A percentile compares a stretch with the other conserved stretches of the same genome.
phyloP scores from a whole-genome alignment of 2,113 vertebrate species.

The Hippocampus guttulatus region DNA sequence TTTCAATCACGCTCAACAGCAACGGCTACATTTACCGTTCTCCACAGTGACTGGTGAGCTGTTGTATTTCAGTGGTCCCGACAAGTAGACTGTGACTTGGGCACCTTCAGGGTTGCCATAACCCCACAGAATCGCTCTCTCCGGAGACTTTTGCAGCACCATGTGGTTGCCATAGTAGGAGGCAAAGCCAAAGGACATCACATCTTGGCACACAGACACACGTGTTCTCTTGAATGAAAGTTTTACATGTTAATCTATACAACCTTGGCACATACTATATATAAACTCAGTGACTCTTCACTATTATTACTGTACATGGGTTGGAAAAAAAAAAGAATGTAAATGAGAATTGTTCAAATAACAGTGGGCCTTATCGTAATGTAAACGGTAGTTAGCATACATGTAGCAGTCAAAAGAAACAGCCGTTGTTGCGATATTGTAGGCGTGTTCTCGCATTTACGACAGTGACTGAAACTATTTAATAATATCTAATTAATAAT shows the following conservation, averaged over 20 bases:
- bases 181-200: conserved; percentile 69
- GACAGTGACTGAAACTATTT: too few species aligned
- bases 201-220: conserved; percentile 46
- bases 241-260: neutral
- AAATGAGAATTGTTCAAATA: too few species aligned
- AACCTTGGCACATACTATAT: neutral
- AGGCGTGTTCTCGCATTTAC: too few species aligned
- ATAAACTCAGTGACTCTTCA: too few species aligned
- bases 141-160: conserved; percentile 85
- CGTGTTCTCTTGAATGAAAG: neutral
- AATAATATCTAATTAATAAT: too few species aligned
- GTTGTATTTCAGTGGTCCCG: conserved; percentile 2
- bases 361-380: too few species aligned
- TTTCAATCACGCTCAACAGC: neutral
- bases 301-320: too few species aligned
- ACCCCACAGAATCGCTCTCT: conserved; percentile 82
- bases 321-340: too few species aligned
- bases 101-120: conserved; percentile 57
- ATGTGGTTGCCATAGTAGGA: conserved; percentile 83
- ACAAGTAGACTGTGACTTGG: conserved; percentile 61
- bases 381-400: too few species aligned
- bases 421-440: too few species aligned
- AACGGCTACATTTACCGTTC: conserved; percentile 42
- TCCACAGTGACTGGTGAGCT: conserved; percentile 24
- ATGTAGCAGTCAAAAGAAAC: too few species aligned